A percentile compares a stretch with the other conserved stretches of the same genome.
Conservation (phyloP, 2,797 vertebrate genomes). For the Micromesistius poutassou region DNA sequence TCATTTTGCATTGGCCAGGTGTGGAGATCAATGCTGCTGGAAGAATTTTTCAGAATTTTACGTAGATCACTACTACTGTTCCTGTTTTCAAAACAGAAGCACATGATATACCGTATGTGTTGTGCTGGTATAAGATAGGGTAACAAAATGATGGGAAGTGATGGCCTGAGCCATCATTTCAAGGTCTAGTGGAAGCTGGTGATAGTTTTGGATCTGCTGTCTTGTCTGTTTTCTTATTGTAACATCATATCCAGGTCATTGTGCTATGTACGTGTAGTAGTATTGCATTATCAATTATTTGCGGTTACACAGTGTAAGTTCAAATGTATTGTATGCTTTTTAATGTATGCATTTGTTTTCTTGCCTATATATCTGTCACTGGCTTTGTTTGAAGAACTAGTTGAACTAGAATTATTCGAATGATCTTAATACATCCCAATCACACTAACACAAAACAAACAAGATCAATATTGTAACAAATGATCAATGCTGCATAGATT, state of each 20-base stretch:
- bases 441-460: slow-evolving; percentile 6
- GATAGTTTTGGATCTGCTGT: slow-evolving; percentile 5
- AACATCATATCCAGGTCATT: neutral
- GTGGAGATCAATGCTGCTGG: slow-evolving; percentile 33
- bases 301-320: neutral
- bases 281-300: slow-evolving; percentile 5
- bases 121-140: slow-evolving; percentile 16
- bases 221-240: slow-evolving; percentile 9
- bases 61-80: slow-evolving; percentile 18
- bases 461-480: slow-evolving; percentile 17
- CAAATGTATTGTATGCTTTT: neutral
- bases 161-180: slow-evolving; percentile 7
- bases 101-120: slow-evolving; percentile 1
- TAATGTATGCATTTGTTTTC: neutral
- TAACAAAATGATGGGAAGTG: neutral
- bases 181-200: neutral
- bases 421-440: neutral
- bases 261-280: neutral
- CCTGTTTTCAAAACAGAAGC: slow-evolving; percentile 15
- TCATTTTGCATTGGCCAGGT: slow-evolving; percentile 47
- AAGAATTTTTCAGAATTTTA: slow-evolving; percentile 23
- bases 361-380: neutral
- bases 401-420: neutral
- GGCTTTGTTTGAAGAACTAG: slow-evolving; percentile 7
- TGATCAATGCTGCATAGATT: slow-evolving; percentile 3